These are phyloP conservation scores for Drosophila eohydei DNA, from an alignment of 2,888 invertebrate species.

Conservation along the genomic window DNA sequence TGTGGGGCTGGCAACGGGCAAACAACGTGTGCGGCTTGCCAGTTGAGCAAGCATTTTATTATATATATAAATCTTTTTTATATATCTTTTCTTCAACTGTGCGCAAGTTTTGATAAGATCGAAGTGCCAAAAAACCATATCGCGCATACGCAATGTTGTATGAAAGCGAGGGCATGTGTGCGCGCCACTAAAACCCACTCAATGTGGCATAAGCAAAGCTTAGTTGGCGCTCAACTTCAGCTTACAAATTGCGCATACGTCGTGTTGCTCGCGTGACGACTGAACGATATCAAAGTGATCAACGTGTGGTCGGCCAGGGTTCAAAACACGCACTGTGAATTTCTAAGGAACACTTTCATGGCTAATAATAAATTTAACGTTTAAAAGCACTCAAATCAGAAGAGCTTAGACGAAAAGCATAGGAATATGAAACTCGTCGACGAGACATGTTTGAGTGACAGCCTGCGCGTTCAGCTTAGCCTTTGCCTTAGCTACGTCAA, in stretches of 20 bases:
- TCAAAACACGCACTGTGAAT: no score
- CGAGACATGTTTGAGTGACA: background rate
- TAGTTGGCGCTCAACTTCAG: background rate
- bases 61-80: constrained; percentile 25
- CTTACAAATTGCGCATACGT: constrained; percentile 20
- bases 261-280: background rate
- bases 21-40: constrained; percentile 39
- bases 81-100: constrained; percentile 17
- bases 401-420: background rate
- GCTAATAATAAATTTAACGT: background rate
- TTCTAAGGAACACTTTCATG: background rate
- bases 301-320: no score
- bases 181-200: background rate
- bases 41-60: constrained; percentile 46
- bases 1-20: constrained; percentile 1
- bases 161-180: background rate
- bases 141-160: constrained; percentile 64
- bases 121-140: constrained; percentile 55
- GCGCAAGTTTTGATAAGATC: constrained; percentile 60
- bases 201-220: background rate
- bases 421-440: background rate
- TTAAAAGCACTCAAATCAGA: background rate
- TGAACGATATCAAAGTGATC: background rate
- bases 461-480: background rate
- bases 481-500: background rate